Percentiles rank a stretch among this genome's conserved stretches.
Evolutionary conservation across 2,113 vertebrate genomes (phyloP).

Genomic region (Rhabdornis inornatus): DNA sequence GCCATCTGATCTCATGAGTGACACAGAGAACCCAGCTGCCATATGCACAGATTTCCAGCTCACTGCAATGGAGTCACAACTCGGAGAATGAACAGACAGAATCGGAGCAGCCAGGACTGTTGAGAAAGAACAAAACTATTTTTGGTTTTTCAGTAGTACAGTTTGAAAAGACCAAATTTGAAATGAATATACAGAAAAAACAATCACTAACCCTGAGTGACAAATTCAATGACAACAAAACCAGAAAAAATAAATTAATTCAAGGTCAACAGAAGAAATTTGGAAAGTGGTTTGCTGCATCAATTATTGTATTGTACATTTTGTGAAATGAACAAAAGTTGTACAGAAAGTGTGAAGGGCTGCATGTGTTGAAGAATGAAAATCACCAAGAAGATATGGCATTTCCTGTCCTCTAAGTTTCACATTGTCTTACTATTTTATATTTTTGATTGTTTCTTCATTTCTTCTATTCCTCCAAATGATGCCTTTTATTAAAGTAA

Average conservation of each 20-base stretch:
- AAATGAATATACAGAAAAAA: background rate
- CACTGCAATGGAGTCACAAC: constrained; percentile 75
- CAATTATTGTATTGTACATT: background rate
- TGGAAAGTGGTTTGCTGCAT: background rate
- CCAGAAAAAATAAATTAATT: background rate
- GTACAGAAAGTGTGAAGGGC: background rate
- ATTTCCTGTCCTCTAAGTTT: background rate
- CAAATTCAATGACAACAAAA: background rate
- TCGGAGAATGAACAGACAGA: constrained; percentile 74
- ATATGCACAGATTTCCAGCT: constrained; percentile 79
- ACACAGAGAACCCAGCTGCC: constrained; percentile 81
- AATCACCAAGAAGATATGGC: background rate
- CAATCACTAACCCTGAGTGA: background rate
- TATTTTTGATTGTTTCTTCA: background rate
- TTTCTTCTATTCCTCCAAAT: background rate
- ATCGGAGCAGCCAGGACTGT: constrained; percentile 81
- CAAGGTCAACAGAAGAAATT: background rate
- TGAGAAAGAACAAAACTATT: background rate
- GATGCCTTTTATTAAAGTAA: background rate
- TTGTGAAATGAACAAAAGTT: background rate
- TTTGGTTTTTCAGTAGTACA: background rate
- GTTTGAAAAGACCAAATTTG: background rate
- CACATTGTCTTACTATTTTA: background rate
- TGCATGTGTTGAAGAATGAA: background rate
- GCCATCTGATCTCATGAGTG: constrained; percentile 79